Evolutionary conservation across 2,888 invertebrate species (phyloP), one percentile per base, ranked within the genome.

Genomic region (Mythimna impura): DNA sequence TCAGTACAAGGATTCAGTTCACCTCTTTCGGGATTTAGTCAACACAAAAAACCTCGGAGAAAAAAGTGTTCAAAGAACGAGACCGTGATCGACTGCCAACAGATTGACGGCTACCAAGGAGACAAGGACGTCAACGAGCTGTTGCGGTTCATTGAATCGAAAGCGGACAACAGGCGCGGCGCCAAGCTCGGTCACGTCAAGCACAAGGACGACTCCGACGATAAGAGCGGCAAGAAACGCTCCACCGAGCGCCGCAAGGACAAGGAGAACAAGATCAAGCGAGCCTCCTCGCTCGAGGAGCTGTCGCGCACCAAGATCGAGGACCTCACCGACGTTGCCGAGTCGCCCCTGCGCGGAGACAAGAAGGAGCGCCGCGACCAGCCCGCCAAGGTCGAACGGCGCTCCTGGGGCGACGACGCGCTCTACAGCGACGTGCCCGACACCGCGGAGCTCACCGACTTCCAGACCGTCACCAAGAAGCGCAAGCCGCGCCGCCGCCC

Each of bases 391-490:
- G 90, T 91, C 80, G 97, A 97, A 90, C 96, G 97, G 58, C 96
- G 97, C 88, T 97, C 97, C 57, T 97, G 97, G 97, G 97, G 97
- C 83, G 97, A 97, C 84, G 97, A 97, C 90, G 97, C 97, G 89
- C 73, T 85, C 69, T 80, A 73, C 81, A 77, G 74, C 73, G 82
- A 71, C 77, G 36, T 82, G 52, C 84, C 77, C 80, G 84, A 76
- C 71, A n/a, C 83, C 73, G 67, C 83, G 82, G 97, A 97, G 92
- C 96, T 97, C 67, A 96, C 97, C 17, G 98, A 98, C 89, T 98
- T 98, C 94, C 97, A 98, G 91, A 98, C 98, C 67, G 98, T 98
- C 68, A 98, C 97, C 73, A 98, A 98, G 91, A 98, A 98, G 92
- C 98, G 98, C 92, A 97, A 97, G 90, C 97, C 97, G 88, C 98